Conservation (phyloP, 1,140 invertebrate species). For the Drosophila burlai region DNA sequence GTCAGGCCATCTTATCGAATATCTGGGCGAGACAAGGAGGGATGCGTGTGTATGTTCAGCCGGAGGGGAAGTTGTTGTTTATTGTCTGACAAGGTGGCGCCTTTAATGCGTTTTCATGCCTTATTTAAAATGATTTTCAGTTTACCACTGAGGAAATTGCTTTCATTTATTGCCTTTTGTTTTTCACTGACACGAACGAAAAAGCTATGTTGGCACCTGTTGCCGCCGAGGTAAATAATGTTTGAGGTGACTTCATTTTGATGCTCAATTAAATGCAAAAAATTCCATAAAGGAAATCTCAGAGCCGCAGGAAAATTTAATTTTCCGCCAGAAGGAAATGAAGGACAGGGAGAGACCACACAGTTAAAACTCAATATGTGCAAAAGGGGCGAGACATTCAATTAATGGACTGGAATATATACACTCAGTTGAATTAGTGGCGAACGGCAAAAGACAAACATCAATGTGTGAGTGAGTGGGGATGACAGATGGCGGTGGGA, state of each 20-base stretch:
- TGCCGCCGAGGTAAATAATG: slow-evolving; percentile 26
- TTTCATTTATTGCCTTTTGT: slow-evolving; percentile 66
- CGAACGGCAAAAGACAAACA: slow-evolving; percentile 65
- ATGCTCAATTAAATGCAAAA: slow-evolving; percentile 45
- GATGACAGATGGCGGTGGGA: slow-evolving; percentile 4
- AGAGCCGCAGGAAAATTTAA: slow-evolving; percentile 18
- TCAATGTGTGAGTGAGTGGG: slow-evolving; percentile 22
- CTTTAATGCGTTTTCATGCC: slow-evolving; percentile 78
- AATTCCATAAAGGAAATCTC: slow-evolving; percentile 32
- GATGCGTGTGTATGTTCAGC: slow-evolving; percentile 12
- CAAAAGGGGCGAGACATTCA: slow-evolving; percentile 52
- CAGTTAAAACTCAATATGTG: slow-evolving; percentile 59
- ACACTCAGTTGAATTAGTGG: slow-evolving; percentile 56
- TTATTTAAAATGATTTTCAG: slow-evolving; percentile 81
- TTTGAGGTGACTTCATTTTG: slow-evolving; percentile 22
- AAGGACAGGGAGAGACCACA: slow-evolving; percentile 9
- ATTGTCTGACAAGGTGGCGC: slow-evolving; percentile 54
- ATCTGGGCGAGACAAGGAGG: slow-evolving; percentile 1
- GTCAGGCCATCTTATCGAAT: slow-evolving; percentile 41
- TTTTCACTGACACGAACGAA: slow-evolving; percentile 1
- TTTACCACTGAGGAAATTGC: slow-evolving; percentile 69
- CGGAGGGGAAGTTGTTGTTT: slow-evolving; percentile 44
- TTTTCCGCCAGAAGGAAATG: slow-evolving; percentile 7
- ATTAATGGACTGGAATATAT: slow-evolving; percentile 73
- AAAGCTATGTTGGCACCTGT: slow-evolving; percentile 43